These are phyloP conservation scores for Gobiocypris rarus DNA, from an alignment of 2,113 vertebrate genomes.

Conservation along the genomic window DNA sequence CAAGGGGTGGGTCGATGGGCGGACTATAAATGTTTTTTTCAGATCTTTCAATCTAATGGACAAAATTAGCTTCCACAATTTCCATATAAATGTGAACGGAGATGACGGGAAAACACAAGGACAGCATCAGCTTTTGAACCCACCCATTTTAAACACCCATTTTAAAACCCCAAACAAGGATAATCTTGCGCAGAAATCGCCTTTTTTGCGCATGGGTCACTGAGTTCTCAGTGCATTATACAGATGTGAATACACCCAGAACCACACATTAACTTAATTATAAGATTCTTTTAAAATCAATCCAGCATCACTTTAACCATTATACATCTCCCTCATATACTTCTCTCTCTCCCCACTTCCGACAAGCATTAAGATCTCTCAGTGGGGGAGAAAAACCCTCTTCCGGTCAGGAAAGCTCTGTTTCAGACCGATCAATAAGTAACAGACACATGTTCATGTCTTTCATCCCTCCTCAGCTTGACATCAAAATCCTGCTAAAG, in stretches of 20 bases:
- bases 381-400: conserved; percentile 20
- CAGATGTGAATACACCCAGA: background rate
- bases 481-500: background rate
- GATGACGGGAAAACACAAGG: no score
- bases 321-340: conserved; percentile 33
- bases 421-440: conserved; percentile 53
- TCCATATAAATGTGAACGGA: no score
- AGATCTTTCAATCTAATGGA: no score
- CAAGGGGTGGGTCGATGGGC: no score
- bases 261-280: conserved; percentile 49
- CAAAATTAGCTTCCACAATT: no score
- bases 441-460: background rate
- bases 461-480: background rate
- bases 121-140: no score
- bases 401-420: conserved; percentile 44
- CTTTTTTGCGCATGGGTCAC: background rate
- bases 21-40: no score
- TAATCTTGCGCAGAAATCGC: no score
- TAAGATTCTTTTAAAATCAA: conserved; percentile 63
- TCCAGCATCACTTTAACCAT: conserved; percentile 59
- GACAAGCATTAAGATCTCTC: conserved; percentile 51
- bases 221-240: background rate
- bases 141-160: no score
- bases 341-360: conserved; percentile 27
- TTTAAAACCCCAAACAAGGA: no score